A percentile compares a stretch with the other conserved stretches of the same genome.
These are phyloP conservation scores for Emmelina monodactyla DNA, from an alignment of 2,888 invertebrate species.

Conservation along the genomic window DNA sequence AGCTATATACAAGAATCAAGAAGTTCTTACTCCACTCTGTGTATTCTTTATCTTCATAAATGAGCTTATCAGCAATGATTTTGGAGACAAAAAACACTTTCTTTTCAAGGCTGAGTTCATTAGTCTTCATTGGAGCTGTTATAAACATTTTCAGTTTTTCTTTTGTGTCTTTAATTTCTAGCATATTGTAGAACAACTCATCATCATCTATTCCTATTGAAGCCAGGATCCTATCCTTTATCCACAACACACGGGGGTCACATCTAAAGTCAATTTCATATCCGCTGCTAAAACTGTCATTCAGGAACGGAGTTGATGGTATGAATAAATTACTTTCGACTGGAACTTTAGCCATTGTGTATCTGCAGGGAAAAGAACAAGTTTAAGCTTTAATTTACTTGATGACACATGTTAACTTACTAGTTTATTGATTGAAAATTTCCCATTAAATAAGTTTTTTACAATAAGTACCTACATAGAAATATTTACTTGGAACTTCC, in stretches of 20 bases:
- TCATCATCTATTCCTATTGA: conserved; percentile 65
- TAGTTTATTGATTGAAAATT: too few relatives aligned
- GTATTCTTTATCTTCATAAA: conserved; percentile 75
- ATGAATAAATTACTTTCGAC: too few relatives aligned
- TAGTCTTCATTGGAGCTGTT: conserved; percentile 26
- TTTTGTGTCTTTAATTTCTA: conserved; percentile 60
- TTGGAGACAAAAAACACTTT: conserved; percentile 73
- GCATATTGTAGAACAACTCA: conserved; percentile 66
- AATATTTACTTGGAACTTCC: too few relatives aligned
- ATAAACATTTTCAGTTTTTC: conserved; percentile 35
- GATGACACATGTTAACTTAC: too few relatives aligned
- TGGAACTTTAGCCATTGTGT: too few relatives aligned
- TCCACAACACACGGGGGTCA: conserved; percentile 73
- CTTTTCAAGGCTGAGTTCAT: conserved; percentile 52
- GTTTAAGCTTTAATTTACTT: too few relatives aligned
- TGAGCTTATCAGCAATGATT: conserved; percentile 73
- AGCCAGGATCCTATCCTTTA: conserved; percentile 69
- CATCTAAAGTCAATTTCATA: neutral
- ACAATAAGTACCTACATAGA: too few relatives aligned
- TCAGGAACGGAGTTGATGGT: too few relatives aligned
- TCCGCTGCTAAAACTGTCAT: too few relatives aligned
- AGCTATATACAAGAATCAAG: too few relatives aligned
- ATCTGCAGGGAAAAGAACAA: too few relatives aligned
- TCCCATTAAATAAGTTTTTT: too few relatives aligned
- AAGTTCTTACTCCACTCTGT: conserved; percentile 78